These are phyloP conservation scores for Ranitomeya variabilis DNA, from an alignment of 2,113 vertebrate genomes.

Conservation along the genomic window DNA sequence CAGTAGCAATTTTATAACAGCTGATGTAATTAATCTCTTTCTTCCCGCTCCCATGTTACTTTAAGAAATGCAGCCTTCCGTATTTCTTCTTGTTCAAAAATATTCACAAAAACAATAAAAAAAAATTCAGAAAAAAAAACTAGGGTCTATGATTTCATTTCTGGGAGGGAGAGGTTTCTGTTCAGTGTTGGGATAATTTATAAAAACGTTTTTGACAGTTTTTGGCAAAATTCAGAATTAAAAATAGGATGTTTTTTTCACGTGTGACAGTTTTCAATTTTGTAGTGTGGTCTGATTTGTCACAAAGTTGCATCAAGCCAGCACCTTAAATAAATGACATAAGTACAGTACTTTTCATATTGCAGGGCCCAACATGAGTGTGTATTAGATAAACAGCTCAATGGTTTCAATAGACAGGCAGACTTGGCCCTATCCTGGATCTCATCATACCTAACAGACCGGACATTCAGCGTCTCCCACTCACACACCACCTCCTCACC, in stretches of 20 bases:
- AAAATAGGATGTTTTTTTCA: neutral
- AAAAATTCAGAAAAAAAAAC: neutral
- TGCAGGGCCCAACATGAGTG: neutral
- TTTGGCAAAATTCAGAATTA: neutral
- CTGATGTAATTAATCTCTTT: constrained; percentile 52
- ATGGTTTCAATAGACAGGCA: too few species aligned
- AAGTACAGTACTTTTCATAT: neutral
- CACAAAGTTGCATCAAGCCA: neutral
- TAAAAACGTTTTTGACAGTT: neutral
- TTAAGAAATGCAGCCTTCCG: constrained; percentile 12
- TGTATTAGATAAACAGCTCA: too few species aligned
- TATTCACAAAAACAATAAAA: neutral
- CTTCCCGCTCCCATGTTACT: neutral
- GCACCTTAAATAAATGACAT: neutral
- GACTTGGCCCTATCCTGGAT: too few species aligned
- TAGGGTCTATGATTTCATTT: neutral
- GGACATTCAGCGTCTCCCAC: too few species aligned
- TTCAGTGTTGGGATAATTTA: neutral
- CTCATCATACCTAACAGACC: too few species aligned
- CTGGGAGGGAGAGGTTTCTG: neutral
- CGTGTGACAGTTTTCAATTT: neutral
- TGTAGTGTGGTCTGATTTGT: neutral
- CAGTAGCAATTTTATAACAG: constrained; percentile 48
- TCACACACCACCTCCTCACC: too few species aligned
- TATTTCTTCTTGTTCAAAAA: neutral